These are phyloP conservation scores for Corythoichthys haematopterus DNA, from an alignment of 2,113 vertebrate species.

Conservation along the genomic window DNA sequence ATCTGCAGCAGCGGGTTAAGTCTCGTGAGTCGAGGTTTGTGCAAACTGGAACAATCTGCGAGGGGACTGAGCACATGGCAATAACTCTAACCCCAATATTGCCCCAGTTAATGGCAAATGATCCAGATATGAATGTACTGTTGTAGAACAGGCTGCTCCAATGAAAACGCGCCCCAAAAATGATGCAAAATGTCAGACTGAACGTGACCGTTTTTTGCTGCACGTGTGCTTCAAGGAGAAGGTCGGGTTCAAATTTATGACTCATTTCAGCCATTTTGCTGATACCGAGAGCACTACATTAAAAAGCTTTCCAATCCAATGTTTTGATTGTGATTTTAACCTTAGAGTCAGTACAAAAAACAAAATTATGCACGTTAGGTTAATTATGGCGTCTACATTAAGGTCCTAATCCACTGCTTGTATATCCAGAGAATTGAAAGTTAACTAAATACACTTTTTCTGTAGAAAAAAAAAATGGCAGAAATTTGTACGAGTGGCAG, in stretches of 20 bases:
- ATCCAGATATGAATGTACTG: constrained; percentile 46
- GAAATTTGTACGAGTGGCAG: no score
- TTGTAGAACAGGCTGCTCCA: constrained; percentile 25
- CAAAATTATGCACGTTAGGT: constrained; percentile 49
- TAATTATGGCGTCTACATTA: not conserved
- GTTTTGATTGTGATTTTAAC: constrained; percentile 68
- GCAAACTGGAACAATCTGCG: constrained; percentile 65
- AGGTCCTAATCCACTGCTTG: no score
- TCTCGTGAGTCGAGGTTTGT: constrained; percentile 53
- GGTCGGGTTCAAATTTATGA: constrained; percentile 58
- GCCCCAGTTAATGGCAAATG: constrained; percentile 56
- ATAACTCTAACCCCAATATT: constrained; percentile 54
- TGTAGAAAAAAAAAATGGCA: no score
- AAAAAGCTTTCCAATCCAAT: constrained; percentile 59
- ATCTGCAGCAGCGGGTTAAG: constrained; percentile 36
- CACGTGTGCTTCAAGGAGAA: constrained; percentile 57
- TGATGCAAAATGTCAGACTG: constrained; percentile 35
- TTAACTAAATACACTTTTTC: no score
- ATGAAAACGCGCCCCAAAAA: constrained; percentile 43
- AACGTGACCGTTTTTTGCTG: constrained; percentile 53
- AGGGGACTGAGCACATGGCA: constrained; percentile 59
- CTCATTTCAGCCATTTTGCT: constrained; percentile 66
- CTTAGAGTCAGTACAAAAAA: constrained; percentile 57
- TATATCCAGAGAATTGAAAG: no score
- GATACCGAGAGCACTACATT: constrained; percentile 57